These are phyloP conservation scores for Leptinotarsa defecta DNA, from an alignment of 1,140 invertebrate genomes.

Conservation along the genomic window DNA sequence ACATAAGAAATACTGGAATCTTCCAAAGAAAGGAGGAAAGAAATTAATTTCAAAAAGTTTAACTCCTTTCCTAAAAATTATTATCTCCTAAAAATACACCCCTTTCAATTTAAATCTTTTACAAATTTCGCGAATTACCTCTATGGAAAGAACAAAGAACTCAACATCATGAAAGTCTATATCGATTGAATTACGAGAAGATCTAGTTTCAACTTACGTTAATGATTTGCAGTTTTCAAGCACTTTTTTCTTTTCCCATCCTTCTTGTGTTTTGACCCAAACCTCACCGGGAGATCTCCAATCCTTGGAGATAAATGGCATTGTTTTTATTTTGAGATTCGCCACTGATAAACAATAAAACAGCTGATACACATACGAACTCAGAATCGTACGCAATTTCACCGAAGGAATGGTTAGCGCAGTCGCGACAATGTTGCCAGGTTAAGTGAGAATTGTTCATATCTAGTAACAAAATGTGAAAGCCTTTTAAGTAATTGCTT, in stretches of 20 bases:
- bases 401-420: neutral
- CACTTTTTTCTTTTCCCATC: conserved; percentile 95
- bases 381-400: neutral
- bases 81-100: too few species aligned
- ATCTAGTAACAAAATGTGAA: too few species aligned
- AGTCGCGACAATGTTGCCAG: neutral
- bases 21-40: too few species aligned
- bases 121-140: too few species aligned
- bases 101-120: too few species aligned
- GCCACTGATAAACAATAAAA: conserved; percentile 44
- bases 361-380: conserved; percentile 23
- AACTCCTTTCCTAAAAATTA: too few species aligned
- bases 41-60: too few species aligned
- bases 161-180: conserved; percentile 37
- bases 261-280: conserved; percentile 96
- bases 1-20: too few species aligned
- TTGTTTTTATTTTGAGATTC: conserved; percentile 54
- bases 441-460: neutral
- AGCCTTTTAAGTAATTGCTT: too few species aligned
- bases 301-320: conserved; percentile 95
- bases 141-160: conserved; percentile 59
- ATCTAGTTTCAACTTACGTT: conserved; percentile 45
- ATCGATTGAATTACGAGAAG: conserved; percentile 43
- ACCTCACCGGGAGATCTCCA: conserved; percentile 95
- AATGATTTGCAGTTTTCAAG: conserved; percentile 66